phyloP scores from a whole-genome alignment of 35 echinoderm and acorn worm species.

The Ophioderma brevispina region DNA sequence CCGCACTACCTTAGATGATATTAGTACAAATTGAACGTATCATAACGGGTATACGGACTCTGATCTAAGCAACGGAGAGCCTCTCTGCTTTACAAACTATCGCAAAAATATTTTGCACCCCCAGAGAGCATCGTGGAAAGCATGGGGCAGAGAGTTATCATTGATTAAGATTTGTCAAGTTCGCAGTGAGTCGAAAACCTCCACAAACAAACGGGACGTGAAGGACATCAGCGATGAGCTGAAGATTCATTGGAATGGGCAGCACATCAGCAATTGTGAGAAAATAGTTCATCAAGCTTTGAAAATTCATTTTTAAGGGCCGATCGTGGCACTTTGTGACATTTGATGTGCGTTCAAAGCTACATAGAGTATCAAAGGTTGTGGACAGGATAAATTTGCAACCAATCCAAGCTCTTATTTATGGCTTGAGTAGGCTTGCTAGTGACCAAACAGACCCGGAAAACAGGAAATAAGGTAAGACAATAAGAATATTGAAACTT shows the following conservation, averaged over 20 bases:
- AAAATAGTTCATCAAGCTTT: slow-evolving; percentile 3
- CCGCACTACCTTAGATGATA: background rate
- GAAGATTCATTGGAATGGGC: slow-evolving; percentile 25
- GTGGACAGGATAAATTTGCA: slow-evolving; percentile 1
- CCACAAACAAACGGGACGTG: slow-evolving; percentile 17
- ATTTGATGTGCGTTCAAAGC: background rate
- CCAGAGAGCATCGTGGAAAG: slow-evolving; percentile 19
- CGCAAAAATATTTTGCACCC: slow-evolving; percentile 31
- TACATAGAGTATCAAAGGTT: background rate
- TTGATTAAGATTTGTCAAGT: slow-evolving; percentile 5
- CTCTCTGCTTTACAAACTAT: background rate
- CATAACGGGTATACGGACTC: background rate
- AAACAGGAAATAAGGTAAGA: too few species aligned
- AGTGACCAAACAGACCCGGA: too few species aligned
- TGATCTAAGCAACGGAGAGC: background rate
- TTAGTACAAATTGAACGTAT: background rate
- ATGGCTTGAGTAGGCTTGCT: too few species aligned
- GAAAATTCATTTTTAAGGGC: slow-evolving; percentile 22
- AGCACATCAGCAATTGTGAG: slow-evolving; percentile 2
- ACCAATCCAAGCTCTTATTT: slow-evolving; percentile 20
- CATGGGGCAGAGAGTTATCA: slow-evolving; percentile 12
- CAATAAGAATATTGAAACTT: too few species aligned
- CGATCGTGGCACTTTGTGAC: background rate
- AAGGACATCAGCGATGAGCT: slow-evolving; percentile 30
- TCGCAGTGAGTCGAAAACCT: slow-evolving; percentile 1